Evolutionary conservation across 1,140 invertebrate genomes (phyloP).

Genomic region (Wasmannia auropunctata): DNA sequence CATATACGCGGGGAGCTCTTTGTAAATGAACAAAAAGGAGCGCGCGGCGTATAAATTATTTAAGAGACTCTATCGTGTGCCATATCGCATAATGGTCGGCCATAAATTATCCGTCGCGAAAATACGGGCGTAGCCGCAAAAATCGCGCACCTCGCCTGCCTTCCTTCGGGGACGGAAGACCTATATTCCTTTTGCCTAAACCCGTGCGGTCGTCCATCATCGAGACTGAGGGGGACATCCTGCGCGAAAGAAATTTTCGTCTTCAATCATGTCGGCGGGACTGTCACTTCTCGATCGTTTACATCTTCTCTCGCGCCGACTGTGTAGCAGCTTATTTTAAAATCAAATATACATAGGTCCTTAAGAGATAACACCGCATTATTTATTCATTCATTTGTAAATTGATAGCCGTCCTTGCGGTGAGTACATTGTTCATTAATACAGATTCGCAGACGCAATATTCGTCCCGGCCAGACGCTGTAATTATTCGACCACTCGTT

Average conservation of each 20-base stretch:
- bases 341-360: neutral
- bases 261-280: slow-evolving; percentile 28
- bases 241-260: slow-evolving; percentile 55
- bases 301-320: slow-evolving; percentile 34
- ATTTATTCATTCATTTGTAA: slow-evolving; percentile 56
- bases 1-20: neutral
- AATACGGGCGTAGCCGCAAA: slow-evolving; percentile 69
- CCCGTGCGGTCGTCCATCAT: slow-evolving; percentile 62
- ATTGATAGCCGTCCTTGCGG: slow-evolving; percentile 51
- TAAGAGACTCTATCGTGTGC: slow-evolving; percentile 71
- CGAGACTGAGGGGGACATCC: slow-evolving; percentile 1
- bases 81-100: slow-evolving; percentile 68
- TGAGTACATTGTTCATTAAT: slow-evolving; percentile 55
- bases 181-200: slow-evolving; percentile 70
- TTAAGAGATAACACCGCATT: slow-evolving; percentile 27
- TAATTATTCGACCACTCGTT: slow-evolving; percentile 50
- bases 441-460: slow-evolving; percentile 43
- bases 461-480: slow-evolving; percentile 33
- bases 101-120: slow-evolving; percentile 68
- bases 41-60: slow-evolving; percentile 72
- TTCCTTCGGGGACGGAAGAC: neutral
- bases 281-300: slow-evolving; percentile 47
- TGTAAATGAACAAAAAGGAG: slow-evolving; percentile 62
- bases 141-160: slow-evolving; percentile 34
- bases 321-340: neutral